A percentile compares a stretch with the other conserved stretches of the same genome.
phyloP scores from a whole-genome alignment of 1,140 invertebrate species.

The Zaprionus taronus region DNA sequence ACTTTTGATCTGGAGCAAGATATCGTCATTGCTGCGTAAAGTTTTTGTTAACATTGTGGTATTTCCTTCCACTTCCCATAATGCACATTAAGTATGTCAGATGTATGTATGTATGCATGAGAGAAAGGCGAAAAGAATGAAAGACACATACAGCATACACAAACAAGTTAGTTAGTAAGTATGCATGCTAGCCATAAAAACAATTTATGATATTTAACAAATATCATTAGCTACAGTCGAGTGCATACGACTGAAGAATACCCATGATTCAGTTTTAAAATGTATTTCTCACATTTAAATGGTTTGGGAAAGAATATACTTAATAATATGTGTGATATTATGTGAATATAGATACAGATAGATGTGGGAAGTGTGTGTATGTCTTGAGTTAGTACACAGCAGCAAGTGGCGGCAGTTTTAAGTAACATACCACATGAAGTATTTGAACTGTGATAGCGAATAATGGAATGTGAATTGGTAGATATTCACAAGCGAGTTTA shows the following conservation, averaged over 20 bases:
- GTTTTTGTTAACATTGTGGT: conserved; percentile 1
- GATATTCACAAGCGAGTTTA: background rate
- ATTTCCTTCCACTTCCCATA: conserved; percentile 11
- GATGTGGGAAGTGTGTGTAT: background rate
- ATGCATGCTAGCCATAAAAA: background rate
- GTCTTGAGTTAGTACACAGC: background rate
- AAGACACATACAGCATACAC: background rate
- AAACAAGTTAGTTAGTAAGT: background rate
- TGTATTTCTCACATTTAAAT: background rate
- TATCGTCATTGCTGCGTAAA: conserved; percentile 14
- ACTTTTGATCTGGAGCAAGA: conserved; percentile 43
- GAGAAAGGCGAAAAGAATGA: background rate
- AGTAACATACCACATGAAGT: conserved; percentile 3
- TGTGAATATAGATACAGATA: background rate
- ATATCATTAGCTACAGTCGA: conserved; percentile 4
- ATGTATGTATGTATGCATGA: background rate
- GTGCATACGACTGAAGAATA: background rate
- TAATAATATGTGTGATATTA: background rate
- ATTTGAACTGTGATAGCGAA: conserved; percentile 12
- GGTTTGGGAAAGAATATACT: background rate
- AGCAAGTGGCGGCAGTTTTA: background rate
- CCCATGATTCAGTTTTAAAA: background rate
- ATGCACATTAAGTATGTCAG: background rate
- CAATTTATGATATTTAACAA: conserved; percentile 1
- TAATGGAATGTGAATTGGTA: background rate